Evolutionary conservation across 2,797 vertebrate genomes (phyloP).

Genomic region (Prionace glauca): DNA sequence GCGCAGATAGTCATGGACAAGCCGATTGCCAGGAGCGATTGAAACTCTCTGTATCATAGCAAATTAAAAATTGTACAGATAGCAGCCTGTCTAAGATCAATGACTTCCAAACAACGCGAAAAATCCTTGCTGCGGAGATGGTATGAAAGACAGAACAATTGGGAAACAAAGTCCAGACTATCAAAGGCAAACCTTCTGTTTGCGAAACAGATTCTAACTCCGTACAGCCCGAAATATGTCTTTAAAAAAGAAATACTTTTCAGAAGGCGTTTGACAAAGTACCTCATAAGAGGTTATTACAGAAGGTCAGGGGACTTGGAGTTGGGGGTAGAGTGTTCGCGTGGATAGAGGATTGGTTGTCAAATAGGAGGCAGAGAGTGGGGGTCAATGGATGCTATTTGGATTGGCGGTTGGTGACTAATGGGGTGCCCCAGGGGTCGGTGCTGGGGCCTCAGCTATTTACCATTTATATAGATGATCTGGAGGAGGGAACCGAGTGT

Average conservation of each 20-base stretch:
- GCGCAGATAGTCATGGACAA: conserved; percentile 1
- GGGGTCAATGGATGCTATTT: too few species aligned
- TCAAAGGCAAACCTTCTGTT: neutral
- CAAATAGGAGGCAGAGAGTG: too few species aligned
- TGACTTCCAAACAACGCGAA: neutral
- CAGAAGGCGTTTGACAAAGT: too few species aligned
- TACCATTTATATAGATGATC: too few species aligned
- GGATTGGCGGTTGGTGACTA: too few species aligned
- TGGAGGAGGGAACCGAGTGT: too few species aligned
- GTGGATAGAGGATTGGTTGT: too few species aligned
- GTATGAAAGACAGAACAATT: neutral
- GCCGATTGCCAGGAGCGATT: neutral
- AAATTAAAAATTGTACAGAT: conserved; percentile 33
- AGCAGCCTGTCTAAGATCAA: neutral
- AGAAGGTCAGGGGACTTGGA: too few species aligned
- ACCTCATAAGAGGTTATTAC: too few species aligned
- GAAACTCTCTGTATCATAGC: neutral
- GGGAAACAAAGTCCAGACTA: neutral
- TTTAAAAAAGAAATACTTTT: neutral
- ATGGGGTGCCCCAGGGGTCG: too few species aligned
- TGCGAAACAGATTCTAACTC: neutral
- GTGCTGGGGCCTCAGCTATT: too few species aligned
- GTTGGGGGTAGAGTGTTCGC: too few species aligned
- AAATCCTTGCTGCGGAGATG: neutral
- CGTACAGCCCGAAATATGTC: neutral